phyloP scores from a whole-genome alignment of 2,797 vertebrate genomes.

The Pipistrellus pipistrellus region DNA sequence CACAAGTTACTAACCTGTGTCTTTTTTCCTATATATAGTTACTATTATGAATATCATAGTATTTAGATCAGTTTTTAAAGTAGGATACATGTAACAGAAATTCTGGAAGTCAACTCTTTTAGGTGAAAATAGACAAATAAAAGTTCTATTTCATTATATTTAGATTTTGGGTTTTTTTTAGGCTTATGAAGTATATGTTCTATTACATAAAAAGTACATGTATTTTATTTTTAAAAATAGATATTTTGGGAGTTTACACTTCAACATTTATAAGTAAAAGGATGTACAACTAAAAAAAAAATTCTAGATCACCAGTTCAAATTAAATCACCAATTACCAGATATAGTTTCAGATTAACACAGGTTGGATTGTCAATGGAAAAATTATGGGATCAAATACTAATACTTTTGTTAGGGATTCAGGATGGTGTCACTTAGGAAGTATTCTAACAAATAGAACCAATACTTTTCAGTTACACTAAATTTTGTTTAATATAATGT shows the following conservation, averaged over 20 bases:
- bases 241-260: neutral
- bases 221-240: constrained; percentile 31
- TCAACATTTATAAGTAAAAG: constrained; percentile 20
- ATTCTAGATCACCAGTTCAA: neutral
- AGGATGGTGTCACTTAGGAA: constrained; percentile 68
- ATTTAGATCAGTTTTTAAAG: constrained; percentile 41
- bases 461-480: constrained; percentile 74
- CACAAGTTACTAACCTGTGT: neutral
- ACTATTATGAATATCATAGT: neutral
- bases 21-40: neutral
- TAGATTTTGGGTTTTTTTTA: neutral
- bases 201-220: constrained; percentile 4
- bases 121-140: neutral
- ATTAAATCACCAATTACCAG: constrained; percentile 69
- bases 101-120: neutral
- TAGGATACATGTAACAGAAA: neutral
- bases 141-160: neutral
- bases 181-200: neutral
- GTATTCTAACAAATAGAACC: constrained; percentile 73
- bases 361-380: constrained; percentile 46
- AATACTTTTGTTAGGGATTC: constrained; percentile 83
- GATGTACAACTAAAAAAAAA: neutral
- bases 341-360: constrained; percentile 73
- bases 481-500: constrained; percentile 72
- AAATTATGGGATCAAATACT: constrained; percentile 79